Evolutionary conservation across 1,140 invertebrate genomes (phyloP).

Genomic region (Penaeus japonicus): DNA sequence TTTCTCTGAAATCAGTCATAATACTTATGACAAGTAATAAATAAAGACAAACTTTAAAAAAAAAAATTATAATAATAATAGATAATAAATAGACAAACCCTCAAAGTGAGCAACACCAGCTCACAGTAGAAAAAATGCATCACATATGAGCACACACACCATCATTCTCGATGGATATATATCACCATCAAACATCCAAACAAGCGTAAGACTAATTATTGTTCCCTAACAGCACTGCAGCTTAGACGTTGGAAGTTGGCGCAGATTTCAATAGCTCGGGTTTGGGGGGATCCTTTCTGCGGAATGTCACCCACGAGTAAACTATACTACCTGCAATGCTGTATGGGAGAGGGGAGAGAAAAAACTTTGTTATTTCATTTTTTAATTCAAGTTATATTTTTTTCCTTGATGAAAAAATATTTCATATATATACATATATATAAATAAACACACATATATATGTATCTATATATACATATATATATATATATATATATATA

Average conservation of each 20-base stretch:
- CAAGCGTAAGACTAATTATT: background rate
- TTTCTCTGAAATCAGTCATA: too few species aligned
- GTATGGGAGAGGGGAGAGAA: background rate
- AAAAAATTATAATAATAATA: too few species aligned
- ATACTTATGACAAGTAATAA: too few species aligned
- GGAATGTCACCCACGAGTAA: conserved; percentile 82
- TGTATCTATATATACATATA: background rate
- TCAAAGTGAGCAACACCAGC: too few species aligned
- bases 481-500: background rate
- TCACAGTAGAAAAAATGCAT: too few species aligned
- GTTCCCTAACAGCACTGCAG: background rate
- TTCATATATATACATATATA: background rate
- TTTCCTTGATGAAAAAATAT: too few species aligned
- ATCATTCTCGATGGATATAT: background rate
- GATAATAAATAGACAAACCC: too few species aligned
- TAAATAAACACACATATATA: background rate
- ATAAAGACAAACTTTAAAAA: too few species aligned
- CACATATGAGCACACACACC: too few species aligned
- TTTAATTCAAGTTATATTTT: too few species aligned
- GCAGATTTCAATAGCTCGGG: background rate
- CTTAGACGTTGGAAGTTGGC: background rate
- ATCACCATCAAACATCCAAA: background rate
- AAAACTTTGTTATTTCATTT: background rate
- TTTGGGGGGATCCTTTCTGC: conserved; percentile 60
- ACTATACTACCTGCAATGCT: conserved; percentile 66